These are phyloP conservation scores for Hypolimnas misippus DNA, from an alignment of 2,888 invertebrate genomes.

Conservation along the genomic window DNA sequence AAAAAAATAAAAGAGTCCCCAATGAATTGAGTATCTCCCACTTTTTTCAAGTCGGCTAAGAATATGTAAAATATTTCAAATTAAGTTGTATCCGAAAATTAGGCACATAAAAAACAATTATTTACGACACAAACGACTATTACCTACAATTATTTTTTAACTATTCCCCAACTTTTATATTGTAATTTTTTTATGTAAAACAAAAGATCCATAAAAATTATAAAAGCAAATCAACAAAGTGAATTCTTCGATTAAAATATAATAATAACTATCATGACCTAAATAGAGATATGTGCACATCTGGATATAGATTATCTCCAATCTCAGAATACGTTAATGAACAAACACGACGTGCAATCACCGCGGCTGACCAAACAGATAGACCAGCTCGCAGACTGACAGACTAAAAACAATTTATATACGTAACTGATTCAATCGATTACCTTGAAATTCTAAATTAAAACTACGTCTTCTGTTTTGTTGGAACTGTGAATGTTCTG, in stretches of 20 bases:
- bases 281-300: background rate
- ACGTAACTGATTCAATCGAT: background rate
- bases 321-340: constrained; percentile 14
- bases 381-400: constrained; percentile 4
- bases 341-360: constrained; percentile 1
- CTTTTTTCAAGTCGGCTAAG: too few relatives aligned
- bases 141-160: too few relatives aligned
- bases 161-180: too few relatives aligned
- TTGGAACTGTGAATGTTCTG: background rate
- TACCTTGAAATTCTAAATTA: constrained; percentile 14
- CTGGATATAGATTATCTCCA: background rate
- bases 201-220: too few relatives aligned
- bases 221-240: background rate
- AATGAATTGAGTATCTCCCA: too few relatives aligned
- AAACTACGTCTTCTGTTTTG: background rate
- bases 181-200: too few relatives aligned
- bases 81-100: too few relatives aligned
- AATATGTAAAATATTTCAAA: too few relatives aligned
- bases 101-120: too few relatives aligned
- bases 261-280: background rate
- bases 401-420: background rate
- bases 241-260: background rate
- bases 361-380: constrained; percentile 30
- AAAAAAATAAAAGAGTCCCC: too few relatives aligned
- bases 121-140: too few relatives aligned